These are phyloP conservation scores for Ctenomys sociabilis DNA, from an alignment of 2,113 vertebrate genomes.

Conservation along the genomic window DNA sequence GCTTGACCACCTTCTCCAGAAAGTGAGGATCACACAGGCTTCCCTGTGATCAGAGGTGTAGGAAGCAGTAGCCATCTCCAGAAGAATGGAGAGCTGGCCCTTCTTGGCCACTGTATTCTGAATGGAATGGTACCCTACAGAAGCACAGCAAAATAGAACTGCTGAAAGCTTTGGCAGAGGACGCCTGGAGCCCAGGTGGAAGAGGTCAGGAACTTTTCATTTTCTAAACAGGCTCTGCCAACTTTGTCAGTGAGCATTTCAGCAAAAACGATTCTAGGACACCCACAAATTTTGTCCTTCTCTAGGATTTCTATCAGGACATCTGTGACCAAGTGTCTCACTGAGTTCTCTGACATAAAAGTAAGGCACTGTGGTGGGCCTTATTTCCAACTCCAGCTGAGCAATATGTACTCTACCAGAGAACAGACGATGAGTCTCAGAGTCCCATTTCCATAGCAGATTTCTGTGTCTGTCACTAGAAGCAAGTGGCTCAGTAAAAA, in stretches of 20 bases:
- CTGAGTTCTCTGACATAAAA: neutral
- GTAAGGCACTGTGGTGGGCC: neutral
- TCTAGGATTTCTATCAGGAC: neutral
- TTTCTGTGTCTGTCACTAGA: neutral
- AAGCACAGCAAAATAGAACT: neutral
- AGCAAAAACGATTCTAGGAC: neutral
- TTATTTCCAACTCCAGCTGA: neutral
- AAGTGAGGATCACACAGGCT: neutral
- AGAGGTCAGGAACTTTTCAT: neutral
- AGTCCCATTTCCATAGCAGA: slow-evolving; percentile 11
- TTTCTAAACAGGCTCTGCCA: neutral
- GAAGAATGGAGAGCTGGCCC: neutral
- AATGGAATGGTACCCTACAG: neutral
- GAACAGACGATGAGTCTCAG: neutral
- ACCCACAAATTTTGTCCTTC: neutral
- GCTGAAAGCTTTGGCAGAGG: neutral
- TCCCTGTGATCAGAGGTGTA: neutral
- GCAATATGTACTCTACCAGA: neutral
- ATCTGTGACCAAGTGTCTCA: neutral
- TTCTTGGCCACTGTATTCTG: neutral
- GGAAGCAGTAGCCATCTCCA: neutral
- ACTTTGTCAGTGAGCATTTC: neutral
- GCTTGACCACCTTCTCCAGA: neutral
- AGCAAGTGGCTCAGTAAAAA: neutral
- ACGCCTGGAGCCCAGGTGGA: neutral